Percentiles rank a stretch among this genome's conserved stretches.
Conservation (phyloP, 2,888 invertebrate genomes). For the Siphonodentalium dalli region DNA sequence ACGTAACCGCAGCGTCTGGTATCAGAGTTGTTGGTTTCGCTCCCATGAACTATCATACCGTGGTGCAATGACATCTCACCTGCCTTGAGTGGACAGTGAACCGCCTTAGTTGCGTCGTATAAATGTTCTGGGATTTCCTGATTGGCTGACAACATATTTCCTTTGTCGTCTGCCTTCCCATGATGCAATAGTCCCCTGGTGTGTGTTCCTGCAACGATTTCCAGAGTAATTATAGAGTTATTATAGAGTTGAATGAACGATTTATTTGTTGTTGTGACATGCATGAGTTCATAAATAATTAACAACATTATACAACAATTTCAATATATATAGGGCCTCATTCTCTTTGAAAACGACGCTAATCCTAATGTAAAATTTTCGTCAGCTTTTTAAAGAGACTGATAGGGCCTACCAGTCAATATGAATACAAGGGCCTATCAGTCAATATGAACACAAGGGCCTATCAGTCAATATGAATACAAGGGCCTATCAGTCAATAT, state of each 20-base stretch:
- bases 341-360: no score
- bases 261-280: background rate
- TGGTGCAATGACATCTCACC: conserved; percentile 47
- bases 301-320: no score
- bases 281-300: no score
- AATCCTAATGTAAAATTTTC: no score
- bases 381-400: no score
- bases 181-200: conserved; percentile 40
- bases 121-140: conserved; percentile 37
- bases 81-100: conserved; percentile 37
- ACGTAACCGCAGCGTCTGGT: conserved; percentile 45
- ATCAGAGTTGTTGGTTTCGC: conserved; percentile 39
- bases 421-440: no score
- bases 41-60: conserved; percentile 43
- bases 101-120: conserved; percentile 33
- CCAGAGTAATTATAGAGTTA: background rate
- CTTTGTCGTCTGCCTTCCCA: conserved; percentile 25
- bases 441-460: no score
- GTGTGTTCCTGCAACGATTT: conserved; percentile 36
- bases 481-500: no score
- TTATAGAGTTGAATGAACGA: background rate
- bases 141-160: conserved; percentile 41
- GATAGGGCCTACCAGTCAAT: no score
- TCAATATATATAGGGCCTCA: no score
- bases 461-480: no score